A percentile compares a stretch with the other conserved stretches of the same genome.
phyloP scores from a whole-genome alignment of 2,113 vertebrate genomes.

The Tachuris rubrigastra region DNA sequence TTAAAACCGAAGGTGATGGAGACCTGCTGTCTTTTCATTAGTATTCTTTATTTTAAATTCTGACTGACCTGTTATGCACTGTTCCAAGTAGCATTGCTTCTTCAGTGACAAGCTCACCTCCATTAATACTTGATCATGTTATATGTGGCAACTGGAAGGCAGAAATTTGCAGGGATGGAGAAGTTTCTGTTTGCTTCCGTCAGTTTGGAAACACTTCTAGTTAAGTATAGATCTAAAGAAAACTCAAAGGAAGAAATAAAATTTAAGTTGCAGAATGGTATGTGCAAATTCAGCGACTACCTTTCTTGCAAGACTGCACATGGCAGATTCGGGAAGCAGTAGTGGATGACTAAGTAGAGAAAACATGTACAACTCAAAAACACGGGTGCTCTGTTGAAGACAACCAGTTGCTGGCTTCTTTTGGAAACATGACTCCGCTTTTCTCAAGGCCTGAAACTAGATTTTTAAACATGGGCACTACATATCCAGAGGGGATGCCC shows the following conservation, averaged over 20 bases:
- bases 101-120: background rate
- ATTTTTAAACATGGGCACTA: background rate
- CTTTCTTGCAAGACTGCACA: background rate
- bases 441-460: background rate
- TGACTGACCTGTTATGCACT: background rate
- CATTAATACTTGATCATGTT: background rate
- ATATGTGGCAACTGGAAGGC: background rate
- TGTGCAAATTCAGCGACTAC: background rate
- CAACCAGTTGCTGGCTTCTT: background rate
- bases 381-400: background rate
- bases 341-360: background rate
- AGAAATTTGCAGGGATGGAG: background rate
- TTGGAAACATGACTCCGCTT: background rate
- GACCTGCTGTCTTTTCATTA: fast-evolving
- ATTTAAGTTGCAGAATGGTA: background rate
- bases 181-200: background rate
- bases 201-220: background rate
- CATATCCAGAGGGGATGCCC: background rate
- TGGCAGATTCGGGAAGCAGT: background rate
- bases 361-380: background rate
- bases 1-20: background rate
- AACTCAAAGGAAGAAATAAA: background rate
- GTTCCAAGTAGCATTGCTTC: background rate
- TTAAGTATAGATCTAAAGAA: background rate
- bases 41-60: background rate